These are phyloP conservation scores for Haplochromis vanheusdeni DNA, from an alignment of 2,113 vertebrate genomes.

Conservation along the genomic window DNA sequence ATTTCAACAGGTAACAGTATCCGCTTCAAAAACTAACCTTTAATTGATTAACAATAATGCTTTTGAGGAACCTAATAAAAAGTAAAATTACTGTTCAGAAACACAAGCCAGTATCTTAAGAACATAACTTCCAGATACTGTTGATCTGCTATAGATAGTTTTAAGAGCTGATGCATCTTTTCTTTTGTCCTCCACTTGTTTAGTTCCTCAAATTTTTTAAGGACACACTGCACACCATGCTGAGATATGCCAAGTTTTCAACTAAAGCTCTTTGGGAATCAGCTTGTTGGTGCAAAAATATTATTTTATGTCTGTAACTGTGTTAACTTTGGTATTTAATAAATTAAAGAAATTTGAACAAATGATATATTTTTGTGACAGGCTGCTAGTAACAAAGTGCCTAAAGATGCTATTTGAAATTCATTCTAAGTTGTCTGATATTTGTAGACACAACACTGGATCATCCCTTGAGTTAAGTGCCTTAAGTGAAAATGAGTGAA, in stretches of 20 bases:
- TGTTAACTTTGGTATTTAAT: not conserved
- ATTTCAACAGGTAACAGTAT: not conserved
- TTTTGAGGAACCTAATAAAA: not conserved
- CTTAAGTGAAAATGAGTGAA: not conserved
- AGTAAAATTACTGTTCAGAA: not conserved
- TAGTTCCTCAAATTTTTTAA: not conserved
- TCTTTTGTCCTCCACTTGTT: not conserved
- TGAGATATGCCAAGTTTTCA: not conserved
- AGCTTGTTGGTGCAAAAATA: not conserved
- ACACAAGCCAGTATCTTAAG: not conserved
- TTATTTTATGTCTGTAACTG: not conserved
- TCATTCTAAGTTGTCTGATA: not conserved
- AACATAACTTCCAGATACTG: not conserved
- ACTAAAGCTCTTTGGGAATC: not conserved
- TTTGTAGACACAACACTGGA: not conserved
- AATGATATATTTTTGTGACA: rapidly evolving
- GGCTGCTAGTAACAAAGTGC: not conserved
- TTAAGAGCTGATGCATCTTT: not conserved
- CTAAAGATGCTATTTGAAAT: not conserved
- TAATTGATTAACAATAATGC: not conserved
- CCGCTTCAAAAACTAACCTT: not conserved
- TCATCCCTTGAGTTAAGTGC: not conserved
- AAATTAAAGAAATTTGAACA: not conserved
- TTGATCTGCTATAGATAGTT: not conserved
- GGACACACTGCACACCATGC: not conserved